Conservation (phyloP, 2,113 vertebrate genomes). For the Sminthopsis crassicaudata region DNA sequence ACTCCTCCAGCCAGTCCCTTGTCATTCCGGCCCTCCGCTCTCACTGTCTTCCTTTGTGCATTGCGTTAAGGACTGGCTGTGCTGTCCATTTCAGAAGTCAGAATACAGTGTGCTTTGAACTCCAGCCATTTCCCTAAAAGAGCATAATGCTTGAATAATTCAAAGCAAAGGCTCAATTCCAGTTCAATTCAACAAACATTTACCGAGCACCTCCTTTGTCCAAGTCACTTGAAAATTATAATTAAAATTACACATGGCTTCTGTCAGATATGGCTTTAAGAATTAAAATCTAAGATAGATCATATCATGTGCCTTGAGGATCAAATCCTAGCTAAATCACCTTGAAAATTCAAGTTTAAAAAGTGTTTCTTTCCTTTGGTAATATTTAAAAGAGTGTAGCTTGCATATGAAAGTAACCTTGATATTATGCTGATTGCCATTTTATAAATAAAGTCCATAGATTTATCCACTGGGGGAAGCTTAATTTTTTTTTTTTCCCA, state of each 20-base stretch:
- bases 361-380: not conserved
- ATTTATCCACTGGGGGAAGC: conserved; percentile 1
- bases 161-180: not conserved
- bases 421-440: not conserved
- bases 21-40: not conserved
- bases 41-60: not conserved
- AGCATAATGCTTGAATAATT: not conserved
- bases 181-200: not conserved
- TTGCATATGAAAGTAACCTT: not conserved
- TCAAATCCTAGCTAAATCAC: not conserved
- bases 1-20: not conserved
- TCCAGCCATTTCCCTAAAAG: not conserved
- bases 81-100: not conserved
- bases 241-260: not conserved
- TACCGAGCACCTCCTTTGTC: not conserved
- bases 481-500: not conserved
- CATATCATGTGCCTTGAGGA: not conserved
- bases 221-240: conserved; percentile 17
- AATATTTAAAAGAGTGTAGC: not conserved
- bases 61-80: not conserved
- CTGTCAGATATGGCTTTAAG: not conserved
- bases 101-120: not conserved
- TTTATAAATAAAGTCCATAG: not conserved
- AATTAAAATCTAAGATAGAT: conserved; percentile 5
- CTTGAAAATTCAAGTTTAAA: not conserved